Evolutionary conservation across 2,797 vertebrate species (phyloP).

Genomic region (Scleropages formosus): DNA sequence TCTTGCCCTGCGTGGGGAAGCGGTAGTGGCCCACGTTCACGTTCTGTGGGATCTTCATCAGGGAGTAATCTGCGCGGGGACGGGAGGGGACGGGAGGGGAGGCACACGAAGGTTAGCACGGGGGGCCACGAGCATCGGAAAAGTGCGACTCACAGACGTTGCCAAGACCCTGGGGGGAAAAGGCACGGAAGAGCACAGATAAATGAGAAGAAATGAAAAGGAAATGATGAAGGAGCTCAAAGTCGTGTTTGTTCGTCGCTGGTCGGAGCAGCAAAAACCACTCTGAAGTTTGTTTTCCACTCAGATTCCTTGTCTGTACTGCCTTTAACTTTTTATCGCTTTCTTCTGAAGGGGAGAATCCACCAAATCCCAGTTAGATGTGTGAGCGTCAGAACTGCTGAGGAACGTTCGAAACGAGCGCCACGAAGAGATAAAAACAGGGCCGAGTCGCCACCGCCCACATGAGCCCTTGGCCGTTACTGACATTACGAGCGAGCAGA

Average conservation of each 20-base stretch:
- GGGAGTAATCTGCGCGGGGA: constrained; percentile 77
- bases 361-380: constrained; percentile 9
- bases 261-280: not conserved
- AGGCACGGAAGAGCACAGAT: not conserved
- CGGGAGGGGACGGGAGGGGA: constrained; percentile 37
- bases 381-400: not conserved
- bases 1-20: constrained; percentile 84
- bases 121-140: not conserved
- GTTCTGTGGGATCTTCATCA: constrained; percentile 76
- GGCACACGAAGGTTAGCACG: constrained; percentile 25
- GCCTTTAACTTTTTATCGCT: constrained; percentile 3
- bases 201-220: constrained; percentile 40
- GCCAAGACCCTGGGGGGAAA: not conserved
- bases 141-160: not conserved
- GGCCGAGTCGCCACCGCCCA: too few relatives aligned
- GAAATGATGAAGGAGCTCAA: constrained; percentile 31
- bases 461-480: too few relatives aligned
- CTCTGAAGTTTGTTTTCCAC: constrained; percentile 16
- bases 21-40: constrained; percentile 78
- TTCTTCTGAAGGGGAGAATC: constrained; percentile 9
- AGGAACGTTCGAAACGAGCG: too few relatives aligned
- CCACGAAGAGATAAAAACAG: too few relatives aligned
- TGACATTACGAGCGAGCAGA: too few relatives aligned
- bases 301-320: not conserved
- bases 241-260: constrained; percentile 7